Conservation (phyloP, 2,888 invertebrate species). For the Dolichomitus sp. region DNA sequence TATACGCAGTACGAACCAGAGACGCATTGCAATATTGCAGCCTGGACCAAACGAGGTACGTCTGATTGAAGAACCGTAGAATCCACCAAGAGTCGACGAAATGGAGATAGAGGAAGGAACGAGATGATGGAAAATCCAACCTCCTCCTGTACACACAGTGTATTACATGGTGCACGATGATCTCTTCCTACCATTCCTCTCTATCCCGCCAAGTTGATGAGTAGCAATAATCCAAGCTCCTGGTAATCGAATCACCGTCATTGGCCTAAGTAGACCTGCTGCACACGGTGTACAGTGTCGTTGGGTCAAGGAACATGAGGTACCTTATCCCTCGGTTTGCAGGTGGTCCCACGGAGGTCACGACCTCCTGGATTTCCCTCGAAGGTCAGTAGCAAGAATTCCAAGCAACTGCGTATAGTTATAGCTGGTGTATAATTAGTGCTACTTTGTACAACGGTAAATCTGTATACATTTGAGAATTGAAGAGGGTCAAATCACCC, state of each 20-base stretch:
- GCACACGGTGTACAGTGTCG: constrained; percentile 47
- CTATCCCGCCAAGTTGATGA: constrained; percentile 69
- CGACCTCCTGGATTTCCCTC: constrained; percentile 46
- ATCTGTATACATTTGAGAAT: not conserved
- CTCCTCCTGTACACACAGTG: constrained; percentile 50
- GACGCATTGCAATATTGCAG: constrained; percentile 60
- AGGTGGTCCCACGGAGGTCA: constrained; percentile 59
- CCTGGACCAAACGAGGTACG: constrained; percentile 65
- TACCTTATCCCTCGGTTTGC: constrained; percentile 37
- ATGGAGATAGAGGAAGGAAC: constrained; percentile 63
- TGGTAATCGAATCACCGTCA: constrained; percentile 76
- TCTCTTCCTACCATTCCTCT: constrained; percentile 69
- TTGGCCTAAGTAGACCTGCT: constrained; percentile 68
- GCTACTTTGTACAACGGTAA: constrained; percentile 4
- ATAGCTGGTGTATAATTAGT: constrained; percentile 13
- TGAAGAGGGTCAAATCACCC: not conserved
- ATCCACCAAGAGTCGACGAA: constrained; percentile 38
- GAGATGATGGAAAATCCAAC: constrained; percentile 56
- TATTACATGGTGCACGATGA: constrained; percentile 28
- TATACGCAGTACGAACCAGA: constrained; percentile 11
- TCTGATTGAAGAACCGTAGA: constrained; percentile 65
- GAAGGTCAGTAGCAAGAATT: constrained; percentile 42
- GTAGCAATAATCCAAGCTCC: constrained; percentile 74
- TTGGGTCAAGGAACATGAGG: constrained; percentile 31
- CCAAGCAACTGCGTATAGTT: not conserved